phyloP scores from a whole-genome alignment of 2,888 invertebrate genomes.

The Oligia strigilis region DNA sequence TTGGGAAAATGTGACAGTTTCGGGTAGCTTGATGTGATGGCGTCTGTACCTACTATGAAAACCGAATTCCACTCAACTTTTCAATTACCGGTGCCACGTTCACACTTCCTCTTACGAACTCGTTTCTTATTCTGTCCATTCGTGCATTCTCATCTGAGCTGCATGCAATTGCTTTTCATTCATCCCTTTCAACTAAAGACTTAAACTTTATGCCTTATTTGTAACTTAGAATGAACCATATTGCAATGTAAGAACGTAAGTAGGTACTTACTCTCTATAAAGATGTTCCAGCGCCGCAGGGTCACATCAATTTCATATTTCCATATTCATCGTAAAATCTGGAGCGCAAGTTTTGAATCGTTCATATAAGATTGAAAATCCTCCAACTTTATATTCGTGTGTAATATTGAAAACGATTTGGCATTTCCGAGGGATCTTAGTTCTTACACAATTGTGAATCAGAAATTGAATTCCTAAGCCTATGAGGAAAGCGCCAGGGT shows the following conservation, averaged over 20 bases:
- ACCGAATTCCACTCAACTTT: no score
- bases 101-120: no score
- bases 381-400: not conserved
- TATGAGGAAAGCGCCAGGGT: no score
- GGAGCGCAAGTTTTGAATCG: constrained; percentile 8
- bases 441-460: not conserved
- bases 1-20: no score
- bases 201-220: not conserved
- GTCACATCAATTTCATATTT: constrained; percentile 15
- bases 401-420: constrained; percentile 11
- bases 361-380: not conserved
- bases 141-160: no score
- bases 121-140: no score
- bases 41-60: no score
- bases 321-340: constrained; percentile 10
- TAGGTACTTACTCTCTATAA: not conserved
- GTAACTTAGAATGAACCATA: not conserved
- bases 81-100: no score
- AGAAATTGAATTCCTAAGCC: constrained; percentile 16
- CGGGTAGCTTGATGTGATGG: no score
- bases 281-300: not conserved
- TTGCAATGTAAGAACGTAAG: not conserved
- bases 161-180: no score
- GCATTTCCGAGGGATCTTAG: not conserved
- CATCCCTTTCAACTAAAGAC: no score